Evolutionary conservation across 2,888 invertebrate species (phyloP), one percentile per base, ranked within the genome.

Genomic region (Dynastes hyllus): DNA sequence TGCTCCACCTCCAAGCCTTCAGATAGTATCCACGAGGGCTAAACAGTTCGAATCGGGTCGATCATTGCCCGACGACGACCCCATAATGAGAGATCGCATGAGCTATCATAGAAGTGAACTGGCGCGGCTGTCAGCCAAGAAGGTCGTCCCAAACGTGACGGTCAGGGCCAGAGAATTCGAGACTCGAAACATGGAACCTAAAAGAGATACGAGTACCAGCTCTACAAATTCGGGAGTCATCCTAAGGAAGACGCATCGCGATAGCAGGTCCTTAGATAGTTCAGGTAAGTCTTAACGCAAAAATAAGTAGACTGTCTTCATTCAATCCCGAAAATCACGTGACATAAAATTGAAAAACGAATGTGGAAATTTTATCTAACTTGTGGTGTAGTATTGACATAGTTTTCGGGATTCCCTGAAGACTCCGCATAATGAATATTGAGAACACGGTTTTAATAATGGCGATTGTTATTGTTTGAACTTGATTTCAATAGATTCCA

Each of bases 141-240:
- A 92, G 61, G 92, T 93, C 67, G 93, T 93, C 83, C 94, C 95
- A 40, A 94, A 94, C 86, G 95, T 95, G n/a, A 94, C 93, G 76
- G 91, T 93, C 79, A 89, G 94, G 9, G 91, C 94, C 80, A 91
- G 92, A 84, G 95, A 95, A 88, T 95, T 94, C 86, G 95, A 95
- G 87, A 92, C 92, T 8, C 90, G 92, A 80, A 89, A 90, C 11
- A 89, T 89, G 55, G 87, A 85, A 29, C 80, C 80, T 58, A 79
- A 79, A 51, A 85, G 84, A 69, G 88, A 88, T 73, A 82, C 83
- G 77, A 84, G 85, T 76, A 84, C 83, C 63, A 85, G 86, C 16
- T 84, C 86, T 8, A 82, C 85, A 16, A 85, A 82, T 76, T 84
- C 84, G 6, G 82, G 84, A 69, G 81, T 83, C 22, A 76, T 81